A percentile compares a stretch with the other conserved stretches of the same genome.
Conservation (phyloP, 2,113 vertebrate species). For the Aldabrachelys gigantea region DNA sequence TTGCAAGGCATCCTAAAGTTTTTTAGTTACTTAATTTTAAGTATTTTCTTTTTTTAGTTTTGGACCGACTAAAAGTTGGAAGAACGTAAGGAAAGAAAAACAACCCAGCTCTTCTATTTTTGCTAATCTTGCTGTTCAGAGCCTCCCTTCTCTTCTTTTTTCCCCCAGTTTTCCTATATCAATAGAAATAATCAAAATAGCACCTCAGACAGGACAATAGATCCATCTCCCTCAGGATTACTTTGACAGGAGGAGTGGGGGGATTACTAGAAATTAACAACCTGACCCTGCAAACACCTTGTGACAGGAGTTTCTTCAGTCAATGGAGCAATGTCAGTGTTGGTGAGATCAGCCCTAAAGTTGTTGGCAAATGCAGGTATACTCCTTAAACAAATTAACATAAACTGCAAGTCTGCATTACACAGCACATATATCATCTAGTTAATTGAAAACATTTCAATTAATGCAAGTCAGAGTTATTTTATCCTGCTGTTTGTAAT, state of each 20-base stretch:
- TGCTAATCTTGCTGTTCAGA: constrained; percentile 67
- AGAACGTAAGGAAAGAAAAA: constrained; percentile 68
- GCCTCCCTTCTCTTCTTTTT: constrained; percentile 67
- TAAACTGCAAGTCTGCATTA: constrained; percentile 8
- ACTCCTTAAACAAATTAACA: constrained; percentile 17
- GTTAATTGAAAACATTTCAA: constrained; percentile 37
- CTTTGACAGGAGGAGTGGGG: not conserved
- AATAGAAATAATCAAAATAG: constrained; percentile 54
- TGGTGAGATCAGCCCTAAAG: not conserved
- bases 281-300: constrained; percentile 26
- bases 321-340: constrained; percentile 9
- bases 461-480: not conserved
- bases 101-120: constrained; percentile 55
- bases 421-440: not conserved
- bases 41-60: constrained; percentile 15
- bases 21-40: constrained; percentile 58
- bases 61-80: constrained; percentile 53
- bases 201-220: constrained; percentile 58
- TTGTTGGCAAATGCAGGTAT: constrained; percentile 2
- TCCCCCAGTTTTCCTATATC: constrained; percentile 65
- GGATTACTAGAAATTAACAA: constrained; percentile 47
- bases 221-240: constrained; percentile 37
- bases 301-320: constrained; percentile 3
- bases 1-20: constrained; percentile 8
- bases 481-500: constrained; percentile 61